Evolutionary conservation across 2,113 vertebrate genomes (phyloP).

Genomic region (Macrotis lagotis): DNA sequence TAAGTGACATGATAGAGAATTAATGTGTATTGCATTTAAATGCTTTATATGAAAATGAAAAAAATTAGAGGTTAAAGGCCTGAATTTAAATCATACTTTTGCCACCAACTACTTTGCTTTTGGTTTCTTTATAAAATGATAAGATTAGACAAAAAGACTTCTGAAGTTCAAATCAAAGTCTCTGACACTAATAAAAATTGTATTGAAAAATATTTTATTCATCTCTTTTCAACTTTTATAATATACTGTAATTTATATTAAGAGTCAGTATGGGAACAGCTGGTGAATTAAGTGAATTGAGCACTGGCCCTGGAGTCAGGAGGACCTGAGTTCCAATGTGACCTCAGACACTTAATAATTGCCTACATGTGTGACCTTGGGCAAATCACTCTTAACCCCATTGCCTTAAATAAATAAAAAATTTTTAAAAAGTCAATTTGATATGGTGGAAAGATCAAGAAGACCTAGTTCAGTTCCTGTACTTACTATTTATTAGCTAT

Average conservation of each 20-base stretch:
- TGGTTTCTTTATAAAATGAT: neutral
- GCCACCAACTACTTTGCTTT: neutral
- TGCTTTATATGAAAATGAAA: neutral
- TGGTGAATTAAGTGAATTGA: no score
- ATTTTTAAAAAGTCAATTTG: no score
- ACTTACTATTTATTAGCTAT: neutral
- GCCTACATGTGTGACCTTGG: no score
- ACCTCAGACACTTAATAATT: no score
- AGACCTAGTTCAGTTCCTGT: neutral
- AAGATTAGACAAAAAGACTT: neutral
- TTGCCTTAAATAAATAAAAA: no score
- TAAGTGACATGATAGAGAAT: neutral
- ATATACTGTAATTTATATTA: neutral
- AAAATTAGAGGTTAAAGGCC: no score
- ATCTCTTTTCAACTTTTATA: slow-evolving; percentile 33
- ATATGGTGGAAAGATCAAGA: neutral
- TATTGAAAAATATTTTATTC: slow-evolving; percentile 5
- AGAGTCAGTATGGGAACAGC: no score
- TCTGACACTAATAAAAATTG: neutral
- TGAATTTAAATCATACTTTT: neutral
- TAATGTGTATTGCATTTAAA: neutral
- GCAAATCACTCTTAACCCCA: no score
- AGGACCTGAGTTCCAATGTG: no score
- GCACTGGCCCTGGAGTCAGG: no score
- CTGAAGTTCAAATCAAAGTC: neutral